These are phyloP conservation scores for Gobio occitaniae DNA, from an alignment of 2,797 vertebrate species.

Conservation along the genomic window DNA sequence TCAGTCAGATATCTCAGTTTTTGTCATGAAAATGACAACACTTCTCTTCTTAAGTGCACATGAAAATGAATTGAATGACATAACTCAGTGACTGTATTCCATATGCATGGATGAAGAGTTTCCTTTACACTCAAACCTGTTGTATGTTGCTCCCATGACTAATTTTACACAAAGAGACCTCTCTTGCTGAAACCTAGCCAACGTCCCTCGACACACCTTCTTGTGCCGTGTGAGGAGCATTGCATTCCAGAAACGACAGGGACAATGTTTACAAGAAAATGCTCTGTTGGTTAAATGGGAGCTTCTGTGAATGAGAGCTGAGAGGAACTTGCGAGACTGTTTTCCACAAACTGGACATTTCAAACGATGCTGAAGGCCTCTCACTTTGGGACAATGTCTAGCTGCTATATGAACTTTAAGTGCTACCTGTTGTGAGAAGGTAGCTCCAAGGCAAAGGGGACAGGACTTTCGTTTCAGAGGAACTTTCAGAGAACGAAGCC, in stretches of 20 bases:
- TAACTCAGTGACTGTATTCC: constrained; percentile 78
- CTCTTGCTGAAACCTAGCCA: constrained; percentile 74
- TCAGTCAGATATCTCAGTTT: constrained; percentile 72
- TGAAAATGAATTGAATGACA: constrained; percentile 47
- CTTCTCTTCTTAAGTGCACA: constrained; percentile 54
- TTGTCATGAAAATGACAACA: constrained; percentile 62
- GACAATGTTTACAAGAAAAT: constrained; percentile 81
- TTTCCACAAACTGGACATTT: constrained; percentile 83
- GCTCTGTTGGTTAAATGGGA: constrained; percentile 80
- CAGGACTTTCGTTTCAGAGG: constrained; percentile 82
- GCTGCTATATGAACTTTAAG: constrained; percentile 82
- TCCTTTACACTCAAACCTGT: constrained; percentile 70
- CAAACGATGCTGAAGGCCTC: constrained; percentile 74
- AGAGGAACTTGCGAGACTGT: constrained; percentile 79
- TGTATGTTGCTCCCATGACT: constrained; percentile 72
- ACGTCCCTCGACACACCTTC: constrained; percentile 77
- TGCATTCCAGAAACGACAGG: constrained; percentile 82
- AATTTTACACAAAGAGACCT: constrained; percentile 74
- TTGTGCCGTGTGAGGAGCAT: constrained; percentile 81
- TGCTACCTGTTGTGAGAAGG: constrained; percentile 81
- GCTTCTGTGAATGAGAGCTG: constrained; percentile 81
- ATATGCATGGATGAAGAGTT: constrained; percentile 74
- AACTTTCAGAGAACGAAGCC: constrained; percentile 79
- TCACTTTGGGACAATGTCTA: constrained; percentile 79
- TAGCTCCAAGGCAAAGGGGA: constrained; percentile 80